A percentile compares a stretch with the other conserved stretches of the same genome.
phyloP scores from a whole-genome alignment of 1,140 invertebrate species.

The Micrasema minimum region DNA sequence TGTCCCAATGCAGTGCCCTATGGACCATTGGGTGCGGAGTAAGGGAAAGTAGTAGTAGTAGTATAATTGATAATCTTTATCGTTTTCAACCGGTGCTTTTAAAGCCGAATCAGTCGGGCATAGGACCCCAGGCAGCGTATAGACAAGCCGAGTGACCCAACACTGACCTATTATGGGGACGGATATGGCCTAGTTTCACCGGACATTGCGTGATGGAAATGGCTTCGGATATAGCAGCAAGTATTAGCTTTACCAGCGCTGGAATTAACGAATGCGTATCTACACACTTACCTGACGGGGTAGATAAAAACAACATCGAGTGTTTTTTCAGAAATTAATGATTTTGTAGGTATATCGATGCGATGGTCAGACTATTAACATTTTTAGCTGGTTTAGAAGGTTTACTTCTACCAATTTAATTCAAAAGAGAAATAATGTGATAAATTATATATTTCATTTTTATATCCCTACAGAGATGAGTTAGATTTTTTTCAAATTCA shows the following conservation, averaged over 20 bases:
- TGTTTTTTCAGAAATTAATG: neutral
- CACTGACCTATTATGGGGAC: slow-evolving; percentile 40
- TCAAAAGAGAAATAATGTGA: too few relatives aligned
- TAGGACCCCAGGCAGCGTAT: neutral
- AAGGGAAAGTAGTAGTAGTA: too few relatives aligned
- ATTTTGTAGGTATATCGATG: neutral
- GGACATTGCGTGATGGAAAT: slow-evolving; percentile 36
- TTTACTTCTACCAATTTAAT: neutral
- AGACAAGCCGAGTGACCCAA: neutral
- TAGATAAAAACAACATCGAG: neutral
- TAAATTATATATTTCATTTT: too few relatives aligned
- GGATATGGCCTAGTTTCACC: slow-evolving; percentile 40
- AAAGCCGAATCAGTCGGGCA: too few relatives aligned
- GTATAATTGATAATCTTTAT: too few relatives aligned
- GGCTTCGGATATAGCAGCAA: neutral
- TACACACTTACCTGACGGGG: neutral
- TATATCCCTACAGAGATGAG: too few relatives aligned
- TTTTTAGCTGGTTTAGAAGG: neutral
- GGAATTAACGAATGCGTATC: neutral
- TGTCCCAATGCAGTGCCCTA: too few relatives aligned
- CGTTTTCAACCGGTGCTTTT: too few relatives aligned
- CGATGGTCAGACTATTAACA: neutral
- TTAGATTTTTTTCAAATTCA: too few relatives aligned
- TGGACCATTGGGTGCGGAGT: too few relatives aligned
- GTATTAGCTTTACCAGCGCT: neutral